A percentile compares a stretch with the other conserved stretches of the same genome.
Evolutionary conservation across 2,797 vertebrate genomes (phyloP).

Genomic region (Helicolenus hilgendorfi): DNA sequence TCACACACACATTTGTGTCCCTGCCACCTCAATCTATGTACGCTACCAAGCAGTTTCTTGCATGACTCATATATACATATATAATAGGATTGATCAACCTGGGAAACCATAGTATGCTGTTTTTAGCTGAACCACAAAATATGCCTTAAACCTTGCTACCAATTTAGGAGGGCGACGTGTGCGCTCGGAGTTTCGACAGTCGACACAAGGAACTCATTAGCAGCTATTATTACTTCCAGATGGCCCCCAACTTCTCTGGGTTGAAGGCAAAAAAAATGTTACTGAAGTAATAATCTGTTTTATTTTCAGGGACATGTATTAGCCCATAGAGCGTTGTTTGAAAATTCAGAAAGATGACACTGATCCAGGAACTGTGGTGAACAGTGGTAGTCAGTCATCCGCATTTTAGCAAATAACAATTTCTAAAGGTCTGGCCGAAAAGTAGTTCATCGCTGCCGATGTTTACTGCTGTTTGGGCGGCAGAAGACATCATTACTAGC

Average conservation of each 20-base stretch:
- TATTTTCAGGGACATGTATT: not conserved
- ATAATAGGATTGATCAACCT: not conserved
- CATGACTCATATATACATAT: not conserved
- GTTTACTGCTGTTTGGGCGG: too few species aligned
- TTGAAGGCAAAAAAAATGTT: not conserved
- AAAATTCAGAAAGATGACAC: not conserved
- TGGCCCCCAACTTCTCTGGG: not conserved
- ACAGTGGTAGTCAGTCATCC: not conserved
- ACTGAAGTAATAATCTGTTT: not conserved
- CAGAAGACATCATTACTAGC: too few species aligned
- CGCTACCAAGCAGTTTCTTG: not conserved
- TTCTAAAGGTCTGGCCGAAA: too few species aligned
- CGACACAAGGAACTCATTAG: not conserved
- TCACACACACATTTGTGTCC: not conserved
- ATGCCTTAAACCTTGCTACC: not conserved
- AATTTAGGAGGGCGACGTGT: not conserved
- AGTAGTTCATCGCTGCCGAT: too few species aligned
- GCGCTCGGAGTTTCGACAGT: not conserved
- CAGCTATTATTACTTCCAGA: not conserved
- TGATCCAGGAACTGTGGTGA: not conserved
- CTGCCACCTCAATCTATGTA: not conserved
- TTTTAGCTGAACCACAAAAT: not conserved
- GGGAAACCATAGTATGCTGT: not conserved
- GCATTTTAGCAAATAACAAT: not conserved
- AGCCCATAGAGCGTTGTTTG: not conserved